Base-by-base conservation (phyloP, 1,140 invertebrate species). In the Drosophila parabipectinata region DNA sequence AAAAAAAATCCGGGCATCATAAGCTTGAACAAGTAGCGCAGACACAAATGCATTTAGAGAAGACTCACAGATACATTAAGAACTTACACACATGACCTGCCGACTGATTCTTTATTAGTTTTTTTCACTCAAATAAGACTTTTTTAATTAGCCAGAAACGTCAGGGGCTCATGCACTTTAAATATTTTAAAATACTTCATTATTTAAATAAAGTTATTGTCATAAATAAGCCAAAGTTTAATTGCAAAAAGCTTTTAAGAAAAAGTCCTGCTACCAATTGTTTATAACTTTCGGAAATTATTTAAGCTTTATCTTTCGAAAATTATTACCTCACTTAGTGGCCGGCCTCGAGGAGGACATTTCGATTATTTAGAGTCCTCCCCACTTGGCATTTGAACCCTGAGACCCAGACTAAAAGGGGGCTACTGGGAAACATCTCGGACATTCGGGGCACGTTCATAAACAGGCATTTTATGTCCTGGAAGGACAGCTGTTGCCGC, bases 401-500 rank as follows among this genome's bases (percentile, higher is more conserved):
- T 67, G 62, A 67, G 67, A 41, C 56, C 18, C 32, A 28, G 18
- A 8, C 26, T 28, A 12, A 48, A 69, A 48, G 14, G 30, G 32
- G 44, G 39, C 28, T 15, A 6, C 21, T 26, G n/a, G 30, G 10
- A 26, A 51, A 37, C 52, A 55, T 64, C 68, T 73, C 59, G 14
- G 59, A 63, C 72, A 75, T 75, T 74, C 72, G 15, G 48, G 72
- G 48, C 72, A 75, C 71, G 72, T 75, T 74, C 72, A 74, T 75
- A 75, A 75, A 75, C 72, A 74, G 60, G 53, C 71, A 74, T 75
- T 75, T 75, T 66, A 75, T 75, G 60, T 41, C 41, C 53, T 30
- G 8, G 28, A 75, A 26, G 68, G 60, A 75, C 72, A 75, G 72
- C 72, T 75, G 72, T 75, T 76, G 72, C 72, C 62, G 52, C 44